These are phyloP conservation scores for Lithophane ornitopus DNA, from an alignment of 2,888 invertebrate species.

Conservation along the genomic window DNA sequence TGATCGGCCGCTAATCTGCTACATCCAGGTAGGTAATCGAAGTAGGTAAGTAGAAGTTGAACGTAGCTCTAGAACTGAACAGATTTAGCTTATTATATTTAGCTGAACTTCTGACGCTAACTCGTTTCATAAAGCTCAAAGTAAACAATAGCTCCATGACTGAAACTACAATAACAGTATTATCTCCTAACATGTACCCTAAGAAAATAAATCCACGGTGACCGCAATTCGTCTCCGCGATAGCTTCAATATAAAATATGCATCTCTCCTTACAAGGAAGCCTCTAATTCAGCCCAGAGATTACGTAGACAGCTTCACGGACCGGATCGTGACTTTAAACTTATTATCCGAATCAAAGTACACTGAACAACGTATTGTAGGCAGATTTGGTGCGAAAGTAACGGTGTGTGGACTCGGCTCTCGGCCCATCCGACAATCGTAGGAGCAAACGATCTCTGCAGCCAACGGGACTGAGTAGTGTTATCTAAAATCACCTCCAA, in stretches of 20 bases:
- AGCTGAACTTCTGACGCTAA: background rate
- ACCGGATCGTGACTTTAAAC: slow-evolving; percentile 87
- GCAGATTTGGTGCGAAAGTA: slow-evolving; percentile 89
- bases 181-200: slow-evolving; percentile 35
- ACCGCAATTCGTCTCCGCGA: slow-evolving; percentile 74
- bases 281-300: slow-evolving; percentile 84
- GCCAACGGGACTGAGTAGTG: slow-evolving; percentile 85
- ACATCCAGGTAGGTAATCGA: background rate
- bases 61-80: background rate
- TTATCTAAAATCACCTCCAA: slow-evolving; percentile 84
- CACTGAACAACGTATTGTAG: slow-evolving; percentile 84
- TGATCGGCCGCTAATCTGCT: background rate
- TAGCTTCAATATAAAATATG: slow-evolving; percentile 79
- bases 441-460: slow-evolving; percentile 79
- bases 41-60: background rate
- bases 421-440: slow-evolving; percentile 78
- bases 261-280: slow-evolving; percentile 84
- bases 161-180: slow-evolving; percentile 59
- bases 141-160: slow-evolving; percentile 30
- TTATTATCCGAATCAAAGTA: slow-evolving; percentile 88
- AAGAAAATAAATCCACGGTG: slow-evolving; percentile 74
- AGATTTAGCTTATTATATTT: background rate
- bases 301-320: slow-evolving; percentile 84
- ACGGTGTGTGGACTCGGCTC: slow-evolving; percentile 79
- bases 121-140: slow-evolving; percentile 7